Percentiles rank a stretch among this genome's conserved stretches.
Conservation (phyloP, 2,113 vertebrate species). For the Onychostoma macrolepis region DNA sequence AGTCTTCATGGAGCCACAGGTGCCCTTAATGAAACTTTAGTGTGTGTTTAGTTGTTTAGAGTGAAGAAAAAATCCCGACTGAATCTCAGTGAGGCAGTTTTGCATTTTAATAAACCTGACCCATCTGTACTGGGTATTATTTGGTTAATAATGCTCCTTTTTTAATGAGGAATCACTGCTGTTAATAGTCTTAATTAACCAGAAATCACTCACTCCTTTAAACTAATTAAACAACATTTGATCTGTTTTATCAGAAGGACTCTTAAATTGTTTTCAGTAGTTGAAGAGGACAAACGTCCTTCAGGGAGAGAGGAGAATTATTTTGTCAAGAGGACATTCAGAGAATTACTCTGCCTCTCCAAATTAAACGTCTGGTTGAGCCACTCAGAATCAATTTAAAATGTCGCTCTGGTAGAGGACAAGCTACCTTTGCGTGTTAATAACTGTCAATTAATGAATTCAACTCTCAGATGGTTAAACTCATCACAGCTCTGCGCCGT, state of each 20-base stretch:
- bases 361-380: constrained; percentile 59
- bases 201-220: constrained; percentile 57
- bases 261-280: constrained; percentile 58
- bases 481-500: constrained; percentile 47
- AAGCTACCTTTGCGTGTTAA: constrained; percentile 54
- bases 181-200: constrained; percentile 61
- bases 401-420: constrained; percentile 54
- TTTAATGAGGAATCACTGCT: constrained; percentile 57
- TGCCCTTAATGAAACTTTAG: background rate
- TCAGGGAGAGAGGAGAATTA: constrained; percentile 55
- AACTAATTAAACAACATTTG: constrained; percentile 60
- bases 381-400: constrained; percentile 60
- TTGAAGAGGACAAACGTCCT: constrained; percentile 50
- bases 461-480: constrained; percentile 51
- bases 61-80: background rate
- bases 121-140: constrained; percentile 47
- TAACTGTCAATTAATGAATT: constrained; percentile 60
- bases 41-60: too few relatives aligned
- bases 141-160: constrained; percentile 49
- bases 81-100: background rate
- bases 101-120: background rate
- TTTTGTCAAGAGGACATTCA: constrained; percentile 58
- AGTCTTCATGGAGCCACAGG: background rate
- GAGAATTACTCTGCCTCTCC: constrained; percentile 47
- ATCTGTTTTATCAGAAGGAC: constrained; percentile 55